Conservation (phyloP, 1,140 invertebrate species). For the Heliconius eleuchia region DNA sequence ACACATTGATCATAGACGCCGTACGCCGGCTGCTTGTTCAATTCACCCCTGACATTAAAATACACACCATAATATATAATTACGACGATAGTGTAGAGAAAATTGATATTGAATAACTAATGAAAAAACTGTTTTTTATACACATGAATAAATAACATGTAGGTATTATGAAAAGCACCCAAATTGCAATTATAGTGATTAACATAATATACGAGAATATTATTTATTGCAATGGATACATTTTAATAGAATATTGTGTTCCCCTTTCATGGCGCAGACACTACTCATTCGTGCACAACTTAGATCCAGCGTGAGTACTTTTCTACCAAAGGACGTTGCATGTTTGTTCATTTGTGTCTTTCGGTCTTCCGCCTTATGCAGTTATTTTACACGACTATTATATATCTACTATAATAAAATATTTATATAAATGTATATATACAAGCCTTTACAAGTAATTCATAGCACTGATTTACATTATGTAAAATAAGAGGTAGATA, state of each 20-base stretch:
- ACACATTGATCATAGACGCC: slow-evolving; percentile 50
- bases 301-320: slow-evolving; percentile 73
- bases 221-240: not conserved
- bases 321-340: slow-evolving; percentile 32
- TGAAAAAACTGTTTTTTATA: not conserved
- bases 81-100: not conserved
- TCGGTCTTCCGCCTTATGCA: not conserved
- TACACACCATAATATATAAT: slow-evolving; percentile 29
- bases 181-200: not conserved
- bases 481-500: not conserved
- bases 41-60: slow-evolving; percentile 68
- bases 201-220: slow-evolving; percentile 5
- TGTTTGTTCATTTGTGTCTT: slow-evolving; percentile 19
- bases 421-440: not conserved
- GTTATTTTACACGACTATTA: slow-evolving; percentile 26
- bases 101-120: not conserved
- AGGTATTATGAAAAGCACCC: not conserved
- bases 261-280: slow-evolving; percentile 68
- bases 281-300: slow-evolving; percentile 77
- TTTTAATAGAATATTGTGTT: slow-evolving; percentile 50
- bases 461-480: slow-evolving; percentile 12
- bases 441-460: not conserved
- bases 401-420: slow-evolving; percentile 5
- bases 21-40: slow-evolving; percentile 42
- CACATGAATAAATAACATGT: not conserved